Conservation (phyloP, 2,797 vertebrate genomes). For the Enteromius fasciolatus region DNA sequence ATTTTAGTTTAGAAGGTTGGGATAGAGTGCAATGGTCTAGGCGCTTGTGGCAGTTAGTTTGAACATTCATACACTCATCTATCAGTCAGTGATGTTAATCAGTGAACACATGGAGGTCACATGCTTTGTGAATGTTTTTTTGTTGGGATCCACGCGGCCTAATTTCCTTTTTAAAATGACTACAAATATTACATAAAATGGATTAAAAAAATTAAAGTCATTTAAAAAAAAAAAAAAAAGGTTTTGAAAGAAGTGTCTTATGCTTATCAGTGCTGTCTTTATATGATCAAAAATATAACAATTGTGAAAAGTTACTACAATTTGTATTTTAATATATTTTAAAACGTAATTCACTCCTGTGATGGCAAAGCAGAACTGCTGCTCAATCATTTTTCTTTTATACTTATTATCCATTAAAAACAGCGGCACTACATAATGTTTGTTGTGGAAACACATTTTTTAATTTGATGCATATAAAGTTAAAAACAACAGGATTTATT, state of each 20-base stretch:
- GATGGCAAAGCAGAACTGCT: not conserved
- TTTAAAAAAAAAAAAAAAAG: no score
- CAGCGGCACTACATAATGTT: not conserved
- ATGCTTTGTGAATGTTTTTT: not conserved
- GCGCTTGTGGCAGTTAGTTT: not conserved
- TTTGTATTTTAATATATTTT: not conserved
- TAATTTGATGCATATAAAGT: not conserved
- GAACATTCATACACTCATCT: constrained; percentile 1
- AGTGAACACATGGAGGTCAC: constrained; percentile 15
- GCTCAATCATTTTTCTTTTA: not conserved
- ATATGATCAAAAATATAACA: not conserved
- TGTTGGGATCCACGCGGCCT: not conserved
- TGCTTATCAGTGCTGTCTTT: not conserved
- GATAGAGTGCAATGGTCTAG: not conserved
- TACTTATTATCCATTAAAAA: not conserved
- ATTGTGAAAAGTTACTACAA: not conserved
- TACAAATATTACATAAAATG: not conserved
- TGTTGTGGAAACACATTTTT: not conserved
- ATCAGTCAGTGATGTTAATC: not conserved
- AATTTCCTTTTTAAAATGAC: not conserved
- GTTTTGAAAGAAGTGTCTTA: not conserved
- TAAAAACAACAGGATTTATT: not conserved
- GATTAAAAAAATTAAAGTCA: not conserved
- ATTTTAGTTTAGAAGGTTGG: not conserved
- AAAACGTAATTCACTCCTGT: not conserved